Conservation (phyloP, 2,113 vertebrate species). For the Aphyosemion australe region DNA sequence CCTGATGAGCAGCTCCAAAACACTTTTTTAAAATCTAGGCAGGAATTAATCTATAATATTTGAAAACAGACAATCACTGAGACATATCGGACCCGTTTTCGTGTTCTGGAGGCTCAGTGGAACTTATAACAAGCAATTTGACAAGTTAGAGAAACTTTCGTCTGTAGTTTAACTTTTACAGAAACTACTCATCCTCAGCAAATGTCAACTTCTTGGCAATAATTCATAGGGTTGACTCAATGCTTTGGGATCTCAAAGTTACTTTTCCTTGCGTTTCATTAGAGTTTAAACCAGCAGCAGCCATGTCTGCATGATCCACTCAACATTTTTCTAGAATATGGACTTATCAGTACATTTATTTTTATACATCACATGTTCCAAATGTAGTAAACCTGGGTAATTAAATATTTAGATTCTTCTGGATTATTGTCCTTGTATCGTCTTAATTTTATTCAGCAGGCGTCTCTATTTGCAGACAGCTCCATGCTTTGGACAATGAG, state of each 20-base stretch:
- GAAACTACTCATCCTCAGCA: slow-evolving; percentile 24
- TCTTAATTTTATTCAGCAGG: slow-evolving; percentile 42
- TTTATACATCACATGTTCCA: slow-evolving; percentile 1
- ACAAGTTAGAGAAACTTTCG: background rate
- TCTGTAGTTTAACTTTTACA: background rate
- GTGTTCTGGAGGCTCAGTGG: background rate
- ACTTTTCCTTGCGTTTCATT: slow-evolving; percentile 33
- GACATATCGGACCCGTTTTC: too few relatives aligned
- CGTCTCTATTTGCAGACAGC: slow-evolving; percentile 45
- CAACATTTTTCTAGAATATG: background rate
- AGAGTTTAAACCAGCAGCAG: slow-evolving; percentile 28
- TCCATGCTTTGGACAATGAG: slow-evolving; percentile 56
- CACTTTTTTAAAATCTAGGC: background rate
- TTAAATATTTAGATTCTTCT: slow-evolving; percentile 59
- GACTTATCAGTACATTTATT: background rate
- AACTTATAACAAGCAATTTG: background rate
- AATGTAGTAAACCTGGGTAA: slow-evolving; percentile 29
- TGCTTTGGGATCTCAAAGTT: slow-evolving; percentile 21
- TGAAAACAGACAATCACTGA: too few relatives aligned
- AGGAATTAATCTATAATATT: background rate
- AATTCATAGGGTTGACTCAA: slow-evolving; percentile 31
- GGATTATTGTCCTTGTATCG: slow-evolving; percentile 32
- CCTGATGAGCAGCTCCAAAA: background rate
- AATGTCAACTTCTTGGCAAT: slow-evolving; percentile 21
- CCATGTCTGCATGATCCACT: slow-evolving; percentile 11